A percentile compares a stretch with the other conserved stretches of the same genome.
These are phyloP conservation scores for Xestia ashworthii DNA, from an alignment of 2,888 invertebrate genomes.

Conservation along the genomic window DNA sequence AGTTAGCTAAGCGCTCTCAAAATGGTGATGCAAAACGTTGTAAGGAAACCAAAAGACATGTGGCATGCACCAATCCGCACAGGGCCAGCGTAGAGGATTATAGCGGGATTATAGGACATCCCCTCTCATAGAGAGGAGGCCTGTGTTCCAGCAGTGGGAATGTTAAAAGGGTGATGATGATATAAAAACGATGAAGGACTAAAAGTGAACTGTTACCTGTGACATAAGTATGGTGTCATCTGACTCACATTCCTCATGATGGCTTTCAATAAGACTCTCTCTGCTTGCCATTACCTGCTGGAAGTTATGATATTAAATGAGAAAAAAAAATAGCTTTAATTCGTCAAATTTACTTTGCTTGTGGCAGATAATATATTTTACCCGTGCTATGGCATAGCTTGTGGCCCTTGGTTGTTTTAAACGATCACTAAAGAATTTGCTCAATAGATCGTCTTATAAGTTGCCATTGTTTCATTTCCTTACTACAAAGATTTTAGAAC, in stretches of 20 bases:
- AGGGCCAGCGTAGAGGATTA: too few relatives aligned
- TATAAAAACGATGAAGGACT: background rate
- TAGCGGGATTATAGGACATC: too few relatives aligned
- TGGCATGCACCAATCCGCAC: too few relatives aligned
- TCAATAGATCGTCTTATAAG: background rate
- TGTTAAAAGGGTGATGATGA: too few relatives aligned
- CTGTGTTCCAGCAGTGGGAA: too few relatives aligned
- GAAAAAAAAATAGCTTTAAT: background rate
- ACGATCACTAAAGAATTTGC: background rate
- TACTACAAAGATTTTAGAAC: background rate
- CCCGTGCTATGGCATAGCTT: background rate
- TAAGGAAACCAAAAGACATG: too few relatives aligned
- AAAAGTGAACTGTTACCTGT: slow-evolving; percentile 86
- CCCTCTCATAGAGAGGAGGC: too few relatives aligned
- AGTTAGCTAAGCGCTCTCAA: background rate
- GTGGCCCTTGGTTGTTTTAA: background rate
- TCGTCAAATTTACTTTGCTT: background rate
- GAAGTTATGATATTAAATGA: slow-evolving; percentile 68
- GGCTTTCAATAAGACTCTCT: slow-evolving; percentile 94
- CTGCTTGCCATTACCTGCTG: slow-evolving; percentile 95
- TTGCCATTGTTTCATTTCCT: background rate
- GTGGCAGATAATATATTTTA: background rate
- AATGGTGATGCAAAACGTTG: too few relatives aligned
- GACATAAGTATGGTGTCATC: slow-evolving; percentile 95
- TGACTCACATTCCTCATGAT: slow-evolving; percentile 93